Evolutionary conservation across 1,140 invertebrate genomes (phyloP).

Genomic region (Ganaspis sp.): DNA sequence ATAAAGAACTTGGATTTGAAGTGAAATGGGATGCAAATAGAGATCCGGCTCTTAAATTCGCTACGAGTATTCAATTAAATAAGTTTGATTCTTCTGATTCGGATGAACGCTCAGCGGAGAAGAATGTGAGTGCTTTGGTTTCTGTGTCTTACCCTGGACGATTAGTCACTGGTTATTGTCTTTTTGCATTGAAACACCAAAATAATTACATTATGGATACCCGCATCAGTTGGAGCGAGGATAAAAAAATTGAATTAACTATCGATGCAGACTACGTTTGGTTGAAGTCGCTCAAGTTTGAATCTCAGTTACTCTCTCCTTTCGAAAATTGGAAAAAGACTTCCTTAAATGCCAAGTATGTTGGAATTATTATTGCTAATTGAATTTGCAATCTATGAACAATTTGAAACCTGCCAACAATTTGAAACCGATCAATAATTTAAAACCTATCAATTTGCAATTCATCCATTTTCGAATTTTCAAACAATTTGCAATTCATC

Average conservation of each 20-base stretch:
- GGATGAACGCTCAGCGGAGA: conserved; percentile 69
- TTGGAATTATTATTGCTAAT: conserved; percentile 21
- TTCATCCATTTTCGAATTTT: no score
- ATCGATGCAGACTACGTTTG: conserved; percentile 75
- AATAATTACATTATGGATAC: conserved; percentile 75
- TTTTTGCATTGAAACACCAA: conserved; percentile 61
- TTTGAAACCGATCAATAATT: no score
- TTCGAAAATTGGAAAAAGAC: conserved; percentile 85
- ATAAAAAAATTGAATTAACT: conserved; percentile 75
- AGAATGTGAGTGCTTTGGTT: conserved; percentile 80
- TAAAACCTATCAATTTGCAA: no score
- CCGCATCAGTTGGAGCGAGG: conserved; percentile 78
- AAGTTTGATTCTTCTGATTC: conserved; percentile 58
- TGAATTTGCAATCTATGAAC: neutral
- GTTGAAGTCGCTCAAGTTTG: conserved; percentile 69
- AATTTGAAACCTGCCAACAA: no score
- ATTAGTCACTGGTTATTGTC: conserved; percentile 80
- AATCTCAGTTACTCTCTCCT: conserved; percentile 81
- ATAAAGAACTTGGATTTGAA: conserved; percentile 81
- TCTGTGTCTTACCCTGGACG: conserved; percentile 85
- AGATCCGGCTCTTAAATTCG: conserved; percentile 84
- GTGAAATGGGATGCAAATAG: conserved; percentile 90
- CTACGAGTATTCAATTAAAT: conserved; percentile 76
- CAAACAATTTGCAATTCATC: no score
- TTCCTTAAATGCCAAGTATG: conserved; percentile 80